phyloP scores from a whole-genome alignment of 2,113 vertebrate species.

The Catharus fuscescens region DNA sequence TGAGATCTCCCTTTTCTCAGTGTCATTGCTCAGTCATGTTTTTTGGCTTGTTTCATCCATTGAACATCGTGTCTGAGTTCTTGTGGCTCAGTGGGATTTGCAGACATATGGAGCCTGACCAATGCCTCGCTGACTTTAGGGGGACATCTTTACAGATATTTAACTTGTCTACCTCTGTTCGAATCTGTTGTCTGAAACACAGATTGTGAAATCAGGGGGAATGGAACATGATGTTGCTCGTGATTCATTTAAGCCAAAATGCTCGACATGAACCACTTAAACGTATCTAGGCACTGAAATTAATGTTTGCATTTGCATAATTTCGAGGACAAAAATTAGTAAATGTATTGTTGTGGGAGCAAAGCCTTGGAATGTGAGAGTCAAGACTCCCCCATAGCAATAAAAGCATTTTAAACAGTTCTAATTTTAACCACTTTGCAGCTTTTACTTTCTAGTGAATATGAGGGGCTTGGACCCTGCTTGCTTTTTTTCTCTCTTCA shows the following conservation, averaged over 20 bases:
- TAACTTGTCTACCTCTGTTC: not conserved
- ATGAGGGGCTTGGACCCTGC: not conserved
- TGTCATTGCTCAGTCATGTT: not conserved
- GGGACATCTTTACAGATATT: fast-evolving
- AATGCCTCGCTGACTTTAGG: not conserved
- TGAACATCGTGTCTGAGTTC: fast-evolving
- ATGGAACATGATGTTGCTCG: not conserved
- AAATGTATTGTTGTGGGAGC: not conserved
- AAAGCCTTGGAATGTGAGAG: not conserved
- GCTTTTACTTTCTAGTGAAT: not conserved
- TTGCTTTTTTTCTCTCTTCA: not conserved
- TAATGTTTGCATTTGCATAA: not conserved
- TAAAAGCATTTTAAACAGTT: not conserved
- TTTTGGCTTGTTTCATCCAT: not conserved
- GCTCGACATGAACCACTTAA: not conserved
- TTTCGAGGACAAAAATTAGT: not conserved
- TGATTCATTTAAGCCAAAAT: not conserved
- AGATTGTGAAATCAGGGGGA: not conserved
- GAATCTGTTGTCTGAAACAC: not conserved
- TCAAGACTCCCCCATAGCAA: not conserved
- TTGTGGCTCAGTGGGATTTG: not conserved
- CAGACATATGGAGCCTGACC: not conserved
- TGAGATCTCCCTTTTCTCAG: not conserved
- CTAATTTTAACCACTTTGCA: not conserved
- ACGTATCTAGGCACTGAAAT: not conserved